Evolutionary conservation across 2,888 invertebrate species (phyloP), one percentile per base, ranked within the genome.

Genomic region (Microctonus hyperodae): DNA sequence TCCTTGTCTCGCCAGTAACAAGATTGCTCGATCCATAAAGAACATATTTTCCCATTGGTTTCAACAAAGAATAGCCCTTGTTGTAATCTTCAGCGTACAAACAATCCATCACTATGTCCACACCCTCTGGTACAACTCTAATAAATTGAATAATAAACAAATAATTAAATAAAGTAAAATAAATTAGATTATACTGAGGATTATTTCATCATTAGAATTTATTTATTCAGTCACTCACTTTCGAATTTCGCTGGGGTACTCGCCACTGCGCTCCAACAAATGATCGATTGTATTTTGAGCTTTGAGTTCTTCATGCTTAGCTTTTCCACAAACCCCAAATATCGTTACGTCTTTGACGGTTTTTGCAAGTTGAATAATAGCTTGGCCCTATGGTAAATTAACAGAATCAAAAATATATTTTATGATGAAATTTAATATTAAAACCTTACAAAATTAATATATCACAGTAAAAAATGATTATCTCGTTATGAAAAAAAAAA

Each of bases 1-100:
- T 95, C 86, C 94, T 94, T 13, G 94, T 94, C 86, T 95, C 95
- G 72, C 95, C 95, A 76, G 94, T 93, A 78, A 95, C 94, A 80
- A 94, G 91, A 86, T 93, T 94, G 70, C 94, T 92, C 73, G 94
- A 92, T 76, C 95, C 95, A 84, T 93, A 96, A 48, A 95, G 88
- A 76, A 95, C 90, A 85, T 95, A 95, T 85, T 91, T 90, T 79
- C 95, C 95, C 91, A 95, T 92, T 3, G 95, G 94, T 81, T 93
- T 94, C 73, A 95, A 87, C 44, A 95, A 88, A 64, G 88, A 88
- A 80, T 94, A 93, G 37, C 95, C 95, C 74, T 91, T 90, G 86
- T 93, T 94, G 84, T 93, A 93, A 81, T 95, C 95, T 78, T 95
- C 95, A 4, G 95, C 95, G 83, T 94, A 94, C 68, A 94, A 88